These are phyloP conservation scores for Chrysolina americana DNA, from an alignment of 2,888 invertebrate genomes.

Conservation along the genomic window DNA sequence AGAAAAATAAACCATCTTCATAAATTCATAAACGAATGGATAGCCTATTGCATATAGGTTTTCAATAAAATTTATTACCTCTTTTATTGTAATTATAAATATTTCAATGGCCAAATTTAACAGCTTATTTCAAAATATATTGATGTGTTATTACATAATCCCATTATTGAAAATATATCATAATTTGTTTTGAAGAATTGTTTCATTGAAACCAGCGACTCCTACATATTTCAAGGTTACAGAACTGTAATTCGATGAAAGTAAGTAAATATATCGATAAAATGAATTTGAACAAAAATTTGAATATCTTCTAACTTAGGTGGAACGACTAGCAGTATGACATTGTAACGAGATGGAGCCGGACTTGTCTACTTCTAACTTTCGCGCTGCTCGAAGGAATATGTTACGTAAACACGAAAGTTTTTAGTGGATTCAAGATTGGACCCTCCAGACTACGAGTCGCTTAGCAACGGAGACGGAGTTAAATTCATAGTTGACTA, in stretches of 20 bases:
- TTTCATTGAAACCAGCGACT: neutral
- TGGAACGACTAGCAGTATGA: too few species aligned
- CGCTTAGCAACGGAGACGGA: too few species aligned
- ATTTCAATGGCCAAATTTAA: neutral
- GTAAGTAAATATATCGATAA: neutral
- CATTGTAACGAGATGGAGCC: too few species aligned
- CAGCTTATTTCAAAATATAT: constrained; percentile 3
- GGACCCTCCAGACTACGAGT: too few species aligned
- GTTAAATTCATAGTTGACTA: too few species aligned
- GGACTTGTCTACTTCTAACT: too few species aligned
- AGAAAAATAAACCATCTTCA: constrained; percentile 1
- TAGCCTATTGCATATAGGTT: too few species aligned
- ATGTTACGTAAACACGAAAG: too few species aligned
- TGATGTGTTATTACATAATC: neutral
- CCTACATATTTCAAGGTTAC: neutral
- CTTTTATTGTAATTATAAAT: constrained; percentile 10
- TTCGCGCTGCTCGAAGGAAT: too few species aligned
- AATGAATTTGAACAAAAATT: too few species aligned
- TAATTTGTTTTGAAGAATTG: neutral
- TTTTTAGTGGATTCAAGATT: too few species aligned
- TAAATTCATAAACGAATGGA: constrained; percentile 6
- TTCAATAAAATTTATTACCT: neutral
- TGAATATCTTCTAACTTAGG: too few species aligned
- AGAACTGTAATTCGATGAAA: neutral
- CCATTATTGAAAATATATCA: neutral